Base-by-base conservation (phyloP, 2,113 vertebrate genomes). In the Lasiurus borealis region DNA sequence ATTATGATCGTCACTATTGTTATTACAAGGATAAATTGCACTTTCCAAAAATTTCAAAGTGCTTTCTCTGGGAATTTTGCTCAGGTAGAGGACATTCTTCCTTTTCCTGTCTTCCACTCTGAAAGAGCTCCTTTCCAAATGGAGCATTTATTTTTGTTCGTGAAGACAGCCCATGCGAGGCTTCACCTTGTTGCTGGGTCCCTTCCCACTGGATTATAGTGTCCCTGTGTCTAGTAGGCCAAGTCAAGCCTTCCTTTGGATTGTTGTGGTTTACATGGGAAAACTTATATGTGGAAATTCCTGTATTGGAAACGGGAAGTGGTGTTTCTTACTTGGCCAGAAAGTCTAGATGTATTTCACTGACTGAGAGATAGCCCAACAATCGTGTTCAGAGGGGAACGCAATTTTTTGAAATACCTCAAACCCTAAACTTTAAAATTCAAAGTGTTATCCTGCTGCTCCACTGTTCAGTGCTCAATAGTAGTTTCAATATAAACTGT, bases 161-260 rank as follows among this genome's bases (percentile, higher is more conserved):
- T 92, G 66, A 31, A 68, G 21, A 89, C 8, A 73, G 68, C 64
- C 76, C 48, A 80, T 46, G 52, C 36, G 27, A 86, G 86, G 73
- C 64, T 93, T 10, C 6, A 59, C 29, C 8, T 27, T 57, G 46
- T 29, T 48, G 34, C 31, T 88, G 73, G 57, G 31, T 82, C 46
- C 50, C 52, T 77, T 89, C 19, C 83, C 31, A 27, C 13, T 64
- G 80, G 27, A 78, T 29, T 31, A 81, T 0, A 48, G 31, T 78
- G 19, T 57, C 57, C n/a, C 25, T 3, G 6, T 66, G 57, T 54
- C 71, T 81, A 64, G 11, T 18, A 81, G 54, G 34, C 27, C 44
- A 92, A 94, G 66, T 25, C 46, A 84, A 95, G 69, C 31, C 78
- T 94, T 54, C 40, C 66, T 92, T 90, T 82, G 64, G 48, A 89